phyloP scores from a whole-genome alignment of 2,888 invertebrate genomes.

The Dilophus febrilis region DNA sequence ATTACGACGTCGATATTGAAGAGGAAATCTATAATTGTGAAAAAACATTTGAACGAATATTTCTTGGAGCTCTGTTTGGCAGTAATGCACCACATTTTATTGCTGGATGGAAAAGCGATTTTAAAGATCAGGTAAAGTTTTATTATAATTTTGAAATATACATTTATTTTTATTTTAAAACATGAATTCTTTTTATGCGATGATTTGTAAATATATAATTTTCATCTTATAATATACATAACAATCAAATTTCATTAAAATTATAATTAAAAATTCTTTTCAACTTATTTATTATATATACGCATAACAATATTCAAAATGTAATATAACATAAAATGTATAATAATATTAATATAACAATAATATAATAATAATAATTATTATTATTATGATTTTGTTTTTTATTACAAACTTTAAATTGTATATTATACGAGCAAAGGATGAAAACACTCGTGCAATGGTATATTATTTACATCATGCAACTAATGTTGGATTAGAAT shows the following conservation, averaged over 20 bases:
- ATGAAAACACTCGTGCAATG: constrained; percentile 60
- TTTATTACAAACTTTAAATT: no score
- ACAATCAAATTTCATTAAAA: background rate
- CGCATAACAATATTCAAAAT: background rate
- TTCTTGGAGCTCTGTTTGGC: constrained; percentile 66
- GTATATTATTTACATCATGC: constrained; percentile 66
- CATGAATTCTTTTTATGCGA: no score
- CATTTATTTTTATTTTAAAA: no score
- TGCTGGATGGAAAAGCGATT: constrained; percentile 78
- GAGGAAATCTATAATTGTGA: constrained; percentile 44
- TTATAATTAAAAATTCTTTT: background rate
- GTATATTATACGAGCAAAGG: no score
- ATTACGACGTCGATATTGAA: no score
- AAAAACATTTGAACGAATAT: constrained; percentile 44
- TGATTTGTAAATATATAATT: no score
- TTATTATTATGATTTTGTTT: no score
- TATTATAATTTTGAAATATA: no score
- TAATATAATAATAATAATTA: no score
- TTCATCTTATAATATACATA: background rate
- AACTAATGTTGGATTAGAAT: constrained; percentile 43
- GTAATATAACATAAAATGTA: background rate
- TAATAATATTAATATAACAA: background rate
- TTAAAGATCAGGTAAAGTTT: constrained; percentile 35
- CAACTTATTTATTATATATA: background rate
- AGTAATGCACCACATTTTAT: constrained; percentile 63